These are phyloP conservation scores for Siniperca chuatsi DNA, from an alignment of 2,113 vertebrate species.

Conservation along the genomic window DNA sequence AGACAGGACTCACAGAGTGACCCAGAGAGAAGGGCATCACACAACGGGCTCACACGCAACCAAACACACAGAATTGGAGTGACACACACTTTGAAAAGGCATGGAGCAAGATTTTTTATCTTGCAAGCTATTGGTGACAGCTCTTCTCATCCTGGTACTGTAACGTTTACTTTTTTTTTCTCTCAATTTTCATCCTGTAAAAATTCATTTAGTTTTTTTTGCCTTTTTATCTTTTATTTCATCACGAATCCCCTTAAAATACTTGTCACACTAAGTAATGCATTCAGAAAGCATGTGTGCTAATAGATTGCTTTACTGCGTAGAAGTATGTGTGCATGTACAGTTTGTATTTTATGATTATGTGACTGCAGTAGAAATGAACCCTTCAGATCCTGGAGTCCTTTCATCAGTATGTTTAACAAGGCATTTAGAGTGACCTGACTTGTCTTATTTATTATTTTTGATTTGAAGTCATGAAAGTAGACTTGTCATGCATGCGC, in stretches of 20 bases:
- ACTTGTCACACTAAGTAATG: neutral
- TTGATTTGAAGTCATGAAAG: constrained; percentile 10
- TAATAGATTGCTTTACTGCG: neutral
- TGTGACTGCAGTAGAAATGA: constrained; percentile 32
- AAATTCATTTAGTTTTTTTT: neutral
- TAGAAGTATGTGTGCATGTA: neutral
- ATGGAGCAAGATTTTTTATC: constrained; percentile 75
- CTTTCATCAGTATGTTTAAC: constrained; percentile 13
- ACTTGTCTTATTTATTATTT: constrained; percentile 25
- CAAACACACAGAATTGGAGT: constrained; percentile 3
- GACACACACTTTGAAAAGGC: constrained; percentile 46
- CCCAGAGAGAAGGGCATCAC: constrained; percentile 66
- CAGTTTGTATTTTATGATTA: constrained; percentile 1
- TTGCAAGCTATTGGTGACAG: constrained; percentile 73
- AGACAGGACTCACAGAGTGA: constrained; percentile 81
- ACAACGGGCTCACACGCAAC: constrained; percentile 29
- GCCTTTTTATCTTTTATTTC: neutral
- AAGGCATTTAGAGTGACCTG: constrained; percentile 3
- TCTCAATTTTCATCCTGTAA: neutral
- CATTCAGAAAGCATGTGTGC: neutral
- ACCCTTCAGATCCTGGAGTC: neutral
- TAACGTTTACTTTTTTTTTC: constrained; percentile 21
- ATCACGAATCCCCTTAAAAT: neutral
- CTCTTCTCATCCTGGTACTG: constrained; percentile 82
- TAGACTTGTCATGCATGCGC: constrained; percentile 14